A percentile compares a stretch with the other conserved stretches of the same genome.
phyloP scores from a whole-genome alignment of 2,797 vertebrate species.

The Atherinosoma microstoma region DNA sequence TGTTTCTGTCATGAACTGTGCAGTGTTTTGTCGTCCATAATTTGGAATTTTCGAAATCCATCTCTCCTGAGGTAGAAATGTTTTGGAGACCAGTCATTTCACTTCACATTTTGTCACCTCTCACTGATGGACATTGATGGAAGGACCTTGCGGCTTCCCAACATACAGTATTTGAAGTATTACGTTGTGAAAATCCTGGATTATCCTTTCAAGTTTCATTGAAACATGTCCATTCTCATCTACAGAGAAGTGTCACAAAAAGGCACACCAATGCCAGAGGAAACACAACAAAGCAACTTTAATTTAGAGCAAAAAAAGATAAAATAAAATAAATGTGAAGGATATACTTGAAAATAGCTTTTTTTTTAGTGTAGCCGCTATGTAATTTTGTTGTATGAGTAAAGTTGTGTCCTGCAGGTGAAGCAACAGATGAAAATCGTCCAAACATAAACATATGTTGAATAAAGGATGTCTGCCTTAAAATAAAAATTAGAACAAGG shows the following conservation, averaged over 20 bases:
- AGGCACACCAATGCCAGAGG: background rate
- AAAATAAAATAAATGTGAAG: background rate
- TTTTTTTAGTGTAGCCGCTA: background rate
- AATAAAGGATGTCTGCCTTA: conserved; percentile 49
- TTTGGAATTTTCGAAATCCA: conserved; percentile 22
- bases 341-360: background rate
- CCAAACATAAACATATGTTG: conserved; percentile 57
- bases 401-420: conserved; percentile 26
- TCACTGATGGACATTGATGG: conserved; percentile 13
- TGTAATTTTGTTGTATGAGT: background rate
- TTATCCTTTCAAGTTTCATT: conserved; percentile 37
- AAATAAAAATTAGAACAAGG: conserved; percentile 54
- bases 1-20: conserved; percentile 13
- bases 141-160: conserved; percentile 1
- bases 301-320: background rate
- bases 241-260: conserved; percentile 4
- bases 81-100: conserved; percentile 4
- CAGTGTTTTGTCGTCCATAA: conserved; percentile 18
- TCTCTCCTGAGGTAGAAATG: conserved; percentile 20
- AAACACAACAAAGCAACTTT: conserved; percentile 14
- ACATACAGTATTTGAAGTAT: conserved; percentile 33
- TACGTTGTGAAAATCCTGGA: conserved; percentile 20
- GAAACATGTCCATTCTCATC: conserved; percentile 21
- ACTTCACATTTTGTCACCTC: conserved; percentile 17
- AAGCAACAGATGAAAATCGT: conserved; percentile 43